Base-by-base conservation (phyloP, 1,140 invertebrate genomes). In the Drosophila sp. region DNA sequence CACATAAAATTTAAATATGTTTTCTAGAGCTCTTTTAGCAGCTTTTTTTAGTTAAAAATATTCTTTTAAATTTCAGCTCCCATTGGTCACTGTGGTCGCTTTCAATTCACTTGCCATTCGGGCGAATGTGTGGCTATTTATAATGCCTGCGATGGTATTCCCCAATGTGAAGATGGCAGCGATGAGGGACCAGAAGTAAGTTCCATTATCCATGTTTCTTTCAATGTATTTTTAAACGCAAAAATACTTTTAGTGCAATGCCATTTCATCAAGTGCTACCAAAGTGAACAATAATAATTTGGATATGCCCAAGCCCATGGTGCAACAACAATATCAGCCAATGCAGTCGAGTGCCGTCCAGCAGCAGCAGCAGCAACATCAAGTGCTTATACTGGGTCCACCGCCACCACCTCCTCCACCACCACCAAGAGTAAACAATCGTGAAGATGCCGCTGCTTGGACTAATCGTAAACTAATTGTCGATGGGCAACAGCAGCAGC, bases 81-180 rank as follows among this genome's bases (percentile, higher is more conserved):
- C 67, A 64, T 63, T 60, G 82, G 79, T 8, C 72, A 93, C 62
- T 97, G 97, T 92, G 96, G 95, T 72, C 93, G 95, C 56, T 96
- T 96, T 92, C 97, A 98, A 91, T 98, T 98, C 90, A 95, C 96
- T 91, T 98, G 98, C 86, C 95, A 95, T 66, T 95, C 95, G 29
- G 95, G 95, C 29, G 98, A 99, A 91, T 99, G 98, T 89, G 98
- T 99, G 76, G 97, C 97, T 11, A 85, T 98, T 75, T 98, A 99
- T 92, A 98, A 99, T 92, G 97, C 96, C 2, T 99, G 98, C 90
- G 97, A 99, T 93, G 98, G 97, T 32, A 97, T 98, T 65, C 95
- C 96, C 8, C 97, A 99, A 92, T 99, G 98, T 93, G 93, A 96
- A 2, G 98, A 99, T 93, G 97, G 95, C 66, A 97, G 96, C 91